Percentiles rank a stretch among this genome's conserved stretches.
phyloP scores from a whole-genome alignment of 2,888 invertebrate species.

The Euproctis similis region DNA sequence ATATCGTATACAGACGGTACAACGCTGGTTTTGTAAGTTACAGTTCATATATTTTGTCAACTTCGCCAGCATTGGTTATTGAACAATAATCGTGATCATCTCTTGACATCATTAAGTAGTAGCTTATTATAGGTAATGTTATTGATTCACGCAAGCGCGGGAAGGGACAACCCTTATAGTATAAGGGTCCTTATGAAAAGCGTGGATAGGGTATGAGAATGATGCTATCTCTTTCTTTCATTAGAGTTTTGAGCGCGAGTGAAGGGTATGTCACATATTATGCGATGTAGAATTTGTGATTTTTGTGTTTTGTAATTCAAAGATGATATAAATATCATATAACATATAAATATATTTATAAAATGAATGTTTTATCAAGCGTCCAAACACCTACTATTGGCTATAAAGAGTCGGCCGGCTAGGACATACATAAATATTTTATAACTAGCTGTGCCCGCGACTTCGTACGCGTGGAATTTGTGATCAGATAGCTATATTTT shows the following conservation, averaged over 20 bases:
- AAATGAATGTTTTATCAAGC: too few species aligned
- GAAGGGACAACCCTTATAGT: constrained; percentile 36
- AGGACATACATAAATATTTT: too few species aligned
- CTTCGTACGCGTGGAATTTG: too few species aligned
- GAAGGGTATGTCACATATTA: constrained; percentile 11
- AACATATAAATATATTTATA: too few species aligned
- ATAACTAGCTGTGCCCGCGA: too few species aligned
- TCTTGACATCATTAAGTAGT: constrained; percentile 6
- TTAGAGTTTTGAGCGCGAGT: constrained; percentile 1
- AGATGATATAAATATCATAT: too few species aligned
- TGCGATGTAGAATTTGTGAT: constrained; percentile 7
- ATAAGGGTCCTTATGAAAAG: constrained; percentile 31
- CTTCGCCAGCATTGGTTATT: constrained; percentile 28
- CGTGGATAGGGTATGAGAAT: constrained; percentile 15
- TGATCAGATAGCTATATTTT: too few species aligned
- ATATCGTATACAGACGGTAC: constrained; percentile 9
- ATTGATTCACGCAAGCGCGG: constrained; percentile 70
- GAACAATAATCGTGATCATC: background rate
- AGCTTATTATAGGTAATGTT: constrained; percentile 31
- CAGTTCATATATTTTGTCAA: background rate
- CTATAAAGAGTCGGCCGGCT: too few species aligned
- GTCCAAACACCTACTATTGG: too few species aligned
- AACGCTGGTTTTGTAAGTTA: constrained; percentile 24
- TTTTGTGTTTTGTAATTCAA: too few species aligned
- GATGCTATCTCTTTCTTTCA: constrained; percentile 24